Base-by-base conservation (phyloP, 2,113 vertebrate genomes). In the Thinocorus orbignyianus region DNA sequence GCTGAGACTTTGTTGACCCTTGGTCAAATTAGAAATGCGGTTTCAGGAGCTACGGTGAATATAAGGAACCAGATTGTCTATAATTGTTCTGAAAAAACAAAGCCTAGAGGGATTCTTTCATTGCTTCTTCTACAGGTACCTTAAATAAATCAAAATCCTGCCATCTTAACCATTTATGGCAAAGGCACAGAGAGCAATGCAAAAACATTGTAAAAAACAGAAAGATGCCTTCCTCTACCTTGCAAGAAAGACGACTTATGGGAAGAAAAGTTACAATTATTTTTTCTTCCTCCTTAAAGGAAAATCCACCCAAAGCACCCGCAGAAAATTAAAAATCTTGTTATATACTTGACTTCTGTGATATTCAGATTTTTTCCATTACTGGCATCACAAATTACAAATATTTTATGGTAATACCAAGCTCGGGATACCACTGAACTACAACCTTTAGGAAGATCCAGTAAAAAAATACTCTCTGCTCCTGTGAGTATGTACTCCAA, bases 331-430 rank as follows among this genome's bases (percentile, higher is more conserved):
- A 64, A n/a, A 5, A 52, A 7, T 3, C 5, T 44, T 2, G 1
- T 18, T 26, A 5, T 3, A 65, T 28, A 17, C 1, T 35, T 5
- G 18, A 55, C 18, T 85, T 20, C 18, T 3, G 2, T 15, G 0
- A 28, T 78, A 58, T 15, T 55, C 12, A 37, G 28, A 46, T 42
- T 42, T 70, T 44, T 55, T 11, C 10, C 13, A 26, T 69, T 39
- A 30, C 20, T 82, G 41, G 13, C 12, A 68, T 1, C 15, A 65
- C 9, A 37, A 61, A 14, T 25, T 22, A 22, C 6, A 81, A 81
- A 31, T 69, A 81, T 57, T 89, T 91, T 31, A 42, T 10, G 42
- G 23, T 61, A 83, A 42, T 31, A 66, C 2, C 8, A 58, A 61
- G 48, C 52, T 83, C 7, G 80, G 23, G 2, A 13, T 18, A 66